Evolutionary conservation across 1,140 invertebrate species (phyloP).

Genomic region (Drosophila busckii): DNA sequence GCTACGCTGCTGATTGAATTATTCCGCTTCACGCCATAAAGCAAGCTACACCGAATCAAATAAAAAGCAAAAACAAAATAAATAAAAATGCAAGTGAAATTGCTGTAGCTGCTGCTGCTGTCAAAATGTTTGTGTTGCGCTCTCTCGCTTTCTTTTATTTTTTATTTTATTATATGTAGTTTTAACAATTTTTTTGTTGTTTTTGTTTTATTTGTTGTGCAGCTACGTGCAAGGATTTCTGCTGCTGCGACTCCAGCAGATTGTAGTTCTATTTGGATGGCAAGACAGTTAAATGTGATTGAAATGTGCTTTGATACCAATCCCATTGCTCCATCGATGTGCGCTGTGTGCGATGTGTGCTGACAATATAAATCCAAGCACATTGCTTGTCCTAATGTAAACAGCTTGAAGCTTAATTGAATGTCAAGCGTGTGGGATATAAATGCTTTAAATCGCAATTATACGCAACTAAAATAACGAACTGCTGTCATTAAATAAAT

Average conservation of each 20-base stretch:
- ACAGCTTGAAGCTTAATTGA: no score
- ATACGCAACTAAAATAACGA: no score
- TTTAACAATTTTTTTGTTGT: no score
- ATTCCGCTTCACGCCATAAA: slow-evolving; percentile 73
- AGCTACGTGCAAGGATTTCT: slow-evolving; percentile 46
- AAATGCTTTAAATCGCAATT: no score
- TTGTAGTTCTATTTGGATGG: slow-evolving; percentile 5
- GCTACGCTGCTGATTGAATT: slow-evolving; percentile 71
- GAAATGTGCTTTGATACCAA: slow-evolving; percentile 6
- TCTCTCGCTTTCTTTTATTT: not conserved
- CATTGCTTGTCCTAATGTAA: no score
- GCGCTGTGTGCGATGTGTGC: no score
- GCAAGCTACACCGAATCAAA: slow-evolving; percentile 44
- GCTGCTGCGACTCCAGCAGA: slow-evolving; percentile 4
- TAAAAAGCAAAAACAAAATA: slow-evolving; percentile 13
- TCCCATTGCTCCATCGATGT: slow-evolving; percentile 13
- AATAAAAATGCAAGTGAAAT: no score
- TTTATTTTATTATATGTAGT: slow-evolving; percentile 12
- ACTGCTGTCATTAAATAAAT: no score
- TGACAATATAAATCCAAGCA: no score
- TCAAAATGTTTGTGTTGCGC: slow-evolving; percentile 40
- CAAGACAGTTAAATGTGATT: slow-evolving; percentile 7
- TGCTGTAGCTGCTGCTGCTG: slow-evolving; percentile 5
- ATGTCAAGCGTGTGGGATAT: no score
- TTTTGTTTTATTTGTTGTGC: slow-evolving; percentile 47